Evolutionary conservation across 2,888 invertebrate genomes (phyloP).

Genomic region (Synergus japonicus): DNA sequence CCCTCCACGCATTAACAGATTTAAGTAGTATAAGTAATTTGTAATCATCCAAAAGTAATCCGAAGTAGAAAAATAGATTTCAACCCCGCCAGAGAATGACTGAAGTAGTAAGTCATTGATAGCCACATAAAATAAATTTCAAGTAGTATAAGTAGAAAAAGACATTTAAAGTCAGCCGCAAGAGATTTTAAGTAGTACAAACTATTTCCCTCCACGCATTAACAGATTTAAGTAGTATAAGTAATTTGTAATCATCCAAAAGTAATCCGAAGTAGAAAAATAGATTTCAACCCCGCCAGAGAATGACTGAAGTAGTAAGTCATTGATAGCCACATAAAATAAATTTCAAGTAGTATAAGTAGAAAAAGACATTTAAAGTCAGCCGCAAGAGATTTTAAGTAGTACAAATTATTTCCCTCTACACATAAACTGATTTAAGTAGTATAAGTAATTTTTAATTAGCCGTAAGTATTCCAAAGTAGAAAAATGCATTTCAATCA

Average conservation of each 20-base stretch:
- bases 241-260: background rate
- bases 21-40: too few species aligned
- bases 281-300: background rate
- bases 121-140: too few species aligned
- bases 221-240: background rate
- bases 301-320: background rate
- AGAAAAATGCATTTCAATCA: background rate
- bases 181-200: background rate
- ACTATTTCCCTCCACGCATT: background rate
- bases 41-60: too few species aligned
- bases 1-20: too few species aligned
- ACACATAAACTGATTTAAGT: background rate
- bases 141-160: background rate
- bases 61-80: too few species aligned
- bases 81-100: too few species aligned
- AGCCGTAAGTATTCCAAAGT: too few species aligned
- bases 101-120: too few species aligned
- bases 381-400: background rate
- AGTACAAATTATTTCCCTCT: background rate
- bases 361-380: background rate
- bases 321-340: background rate
- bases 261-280: too few species aligned
- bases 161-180: background rate
- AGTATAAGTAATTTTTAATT: background rate
- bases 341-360: background rate